Evolutionary conservation across 1,140 invertebrate genomes (phyloP).

Genomic region (Macrobrachium nipponense): DNA sequence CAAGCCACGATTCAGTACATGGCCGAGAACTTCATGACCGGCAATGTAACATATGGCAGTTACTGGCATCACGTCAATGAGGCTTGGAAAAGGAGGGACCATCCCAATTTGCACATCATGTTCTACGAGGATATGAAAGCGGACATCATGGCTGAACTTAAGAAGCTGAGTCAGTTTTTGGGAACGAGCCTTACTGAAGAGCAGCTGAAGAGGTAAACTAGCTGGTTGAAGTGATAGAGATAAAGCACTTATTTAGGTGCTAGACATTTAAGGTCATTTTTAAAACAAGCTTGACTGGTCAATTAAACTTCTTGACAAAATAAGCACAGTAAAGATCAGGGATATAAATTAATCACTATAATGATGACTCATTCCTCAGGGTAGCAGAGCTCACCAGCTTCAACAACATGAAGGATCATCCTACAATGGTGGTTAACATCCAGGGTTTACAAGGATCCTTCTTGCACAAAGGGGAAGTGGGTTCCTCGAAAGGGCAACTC

Average conservation of each 20-base stretch:
- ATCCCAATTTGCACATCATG: slow-evolving; percentile 83
- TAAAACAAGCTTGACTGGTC: no score
- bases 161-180: slow-evolving; percentile 16
- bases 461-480: background rate
- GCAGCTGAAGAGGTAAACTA: background rate
- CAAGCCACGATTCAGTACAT: background rate
- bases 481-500: no score
- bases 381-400: slow-evolving; percentile 1
- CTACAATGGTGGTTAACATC: background rate
- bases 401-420: slow-evolving; percentile 3
- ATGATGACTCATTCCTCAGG: background rate
- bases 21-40: no score
- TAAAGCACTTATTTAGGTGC: background rate
- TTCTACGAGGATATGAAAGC: slow-evolving; percentile 73
- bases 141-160: slow-evolving; percentile 76
- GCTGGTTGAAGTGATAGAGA: background rate
- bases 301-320: no score
- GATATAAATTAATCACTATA: no score
- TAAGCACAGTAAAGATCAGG: no score
- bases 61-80: slow-evolving; percentile 41
- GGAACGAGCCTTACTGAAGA: background rate
- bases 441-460: background rate
- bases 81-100: slow-evolving; percentile 79
- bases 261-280: background rate
- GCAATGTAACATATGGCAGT: background rate